These are phyloP conservation scores for Toxostoma redivivum DNA, from an alignment of 2,113 vertebrate genomes.

Conservation along the genomic window DNA sequence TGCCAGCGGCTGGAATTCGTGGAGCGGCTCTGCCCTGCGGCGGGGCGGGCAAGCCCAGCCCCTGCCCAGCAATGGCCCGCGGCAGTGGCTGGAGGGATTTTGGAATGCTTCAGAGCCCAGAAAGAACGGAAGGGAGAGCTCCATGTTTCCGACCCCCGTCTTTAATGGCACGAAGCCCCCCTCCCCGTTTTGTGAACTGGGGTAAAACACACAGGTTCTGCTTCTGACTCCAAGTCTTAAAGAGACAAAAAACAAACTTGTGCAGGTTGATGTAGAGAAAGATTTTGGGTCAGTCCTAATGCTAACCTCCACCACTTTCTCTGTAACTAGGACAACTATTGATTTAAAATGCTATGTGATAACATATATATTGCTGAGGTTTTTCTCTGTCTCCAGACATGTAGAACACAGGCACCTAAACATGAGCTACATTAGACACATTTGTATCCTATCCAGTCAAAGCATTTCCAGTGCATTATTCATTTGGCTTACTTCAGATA, in stretches of 20 bases:
- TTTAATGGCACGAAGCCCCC: background rate
- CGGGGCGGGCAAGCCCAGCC: fast-evolving
- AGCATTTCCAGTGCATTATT: background rate
- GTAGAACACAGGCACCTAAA: background rate
- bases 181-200: background rate
- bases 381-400: background rate
- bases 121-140: background rate
- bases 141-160: background rate
- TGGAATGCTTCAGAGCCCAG: background rate
- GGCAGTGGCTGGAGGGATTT: background rate
- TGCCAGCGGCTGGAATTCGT: background rate
- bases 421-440: background rate
- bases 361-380: background rate
- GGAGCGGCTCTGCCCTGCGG: too few relatives aligned
- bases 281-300: background rate
- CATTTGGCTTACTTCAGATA: background rate
- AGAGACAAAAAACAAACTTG: background rate
- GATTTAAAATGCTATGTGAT: background rate
- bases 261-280: background rate
- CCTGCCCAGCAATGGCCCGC: fast-evolving
- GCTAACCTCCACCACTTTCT: background rate
- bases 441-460: background rate
- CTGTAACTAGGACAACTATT: background rate
- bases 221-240: background rate
- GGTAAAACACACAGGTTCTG: background rate